Evolutionary conservation across 92 coral and sea anemone genomes (phyloP), one percentile per base, ranked within the genome.

Genomic region (Scolanthus callimorphus): DNA sequence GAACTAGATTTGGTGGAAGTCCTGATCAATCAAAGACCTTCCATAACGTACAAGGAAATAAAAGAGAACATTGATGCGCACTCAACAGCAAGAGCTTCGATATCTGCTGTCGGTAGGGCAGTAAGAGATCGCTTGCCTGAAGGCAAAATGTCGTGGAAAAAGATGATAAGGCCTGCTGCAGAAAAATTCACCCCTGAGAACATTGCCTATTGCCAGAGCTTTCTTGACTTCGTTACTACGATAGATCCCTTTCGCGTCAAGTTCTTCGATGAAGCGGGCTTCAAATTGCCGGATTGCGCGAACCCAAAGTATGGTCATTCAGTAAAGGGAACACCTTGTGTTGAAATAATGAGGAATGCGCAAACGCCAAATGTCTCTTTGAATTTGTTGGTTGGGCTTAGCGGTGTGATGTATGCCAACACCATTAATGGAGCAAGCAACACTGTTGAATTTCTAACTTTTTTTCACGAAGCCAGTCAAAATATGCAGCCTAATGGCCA

Each of bases 131-230:
- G n/a, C 66, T 51, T 69, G 43, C 67, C 76, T 43, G 76, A 69
- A 34, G 76, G 76, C 58, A 58, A 69, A 69, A 69, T 69, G 67
- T 39, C 76, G 57, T 69, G 76, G n/a, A n/a, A n/a, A n/a, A n/a
- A n/a, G n/a, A n/a, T n/a, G n/a, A n/a, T n/a, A n/a, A n/a, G n/a
- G n/a, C n/a, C n/a, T n/a, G n/a, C n/a, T n/a, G n/a, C n/a, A n/a
- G n/a, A 29, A 71, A 37, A 50, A 38, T 31, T 71, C 29, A 56
- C 66, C 51, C 76, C 66, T 45, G 54, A 57, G 39, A 57, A 69
- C 54, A 69, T 58, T 23, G 58, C 56, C 26, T 67, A 67, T 56
- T 67, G 69, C 25, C 75, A 68, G 43, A 68, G 65, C 65, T 55
- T 54, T 46, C 31, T 67, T 39, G 38, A 52, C 52, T 67, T 67